phyloP scores from a whole-genome alignment of 2,888 invertebrate species.

The Aradus depressus region DNA sequence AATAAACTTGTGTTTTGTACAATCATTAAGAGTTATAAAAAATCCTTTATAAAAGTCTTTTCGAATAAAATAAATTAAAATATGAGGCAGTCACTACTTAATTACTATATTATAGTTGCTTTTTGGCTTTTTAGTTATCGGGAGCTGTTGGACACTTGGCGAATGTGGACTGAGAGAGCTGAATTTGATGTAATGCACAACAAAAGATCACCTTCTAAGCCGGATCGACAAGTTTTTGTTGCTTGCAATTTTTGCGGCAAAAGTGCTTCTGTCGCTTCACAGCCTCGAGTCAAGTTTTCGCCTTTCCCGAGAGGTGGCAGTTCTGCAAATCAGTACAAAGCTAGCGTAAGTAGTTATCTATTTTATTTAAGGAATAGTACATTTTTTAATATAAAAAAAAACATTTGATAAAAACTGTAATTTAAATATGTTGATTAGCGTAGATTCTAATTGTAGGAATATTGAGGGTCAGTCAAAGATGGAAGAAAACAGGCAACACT shows the following conservation, averaged over 20 bases:
- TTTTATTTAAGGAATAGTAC: background rate
- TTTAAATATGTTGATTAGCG: no score
- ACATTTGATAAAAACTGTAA: background rate
- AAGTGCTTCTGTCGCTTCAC: conserved; percentile 57
- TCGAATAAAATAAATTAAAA: no score
- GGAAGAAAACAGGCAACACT: no score
- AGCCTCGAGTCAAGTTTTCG: conserved; percentile 10
- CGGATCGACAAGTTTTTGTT: conserved; percentile 58
- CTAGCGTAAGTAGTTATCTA: conserved; percentile 32
- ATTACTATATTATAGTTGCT: no score
- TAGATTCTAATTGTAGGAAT: no score
- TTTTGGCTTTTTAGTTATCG: no score
- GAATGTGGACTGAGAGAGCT: conserved; percentile 79
- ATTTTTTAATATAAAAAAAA: background rate
- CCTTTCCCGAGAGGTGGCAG: conserved; percentile 34
- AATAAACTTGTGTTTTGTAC: no score
- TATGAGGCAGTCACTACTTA: no score
- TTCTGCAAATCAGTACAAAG: conserved; percentile 61
- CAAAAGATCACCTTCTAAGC: conserved; percentile 45
- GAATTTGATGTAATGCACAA: conserved; percentile 75
- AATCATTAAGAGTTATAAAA: no score
- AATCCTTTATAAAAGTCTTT: no score
- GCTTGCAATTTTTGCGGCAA: conserved; percentile 94
- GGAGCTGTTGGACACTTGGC: conserved; percentile 75
- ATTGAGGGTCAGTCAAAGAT: no score